A percentile compares a stretch with the other conserved stretches of the same genome.
Evolutionary conservation across 2,797 vertebrate species (phyloP).

Genomic region (Acanthurus tractus): DNA sequence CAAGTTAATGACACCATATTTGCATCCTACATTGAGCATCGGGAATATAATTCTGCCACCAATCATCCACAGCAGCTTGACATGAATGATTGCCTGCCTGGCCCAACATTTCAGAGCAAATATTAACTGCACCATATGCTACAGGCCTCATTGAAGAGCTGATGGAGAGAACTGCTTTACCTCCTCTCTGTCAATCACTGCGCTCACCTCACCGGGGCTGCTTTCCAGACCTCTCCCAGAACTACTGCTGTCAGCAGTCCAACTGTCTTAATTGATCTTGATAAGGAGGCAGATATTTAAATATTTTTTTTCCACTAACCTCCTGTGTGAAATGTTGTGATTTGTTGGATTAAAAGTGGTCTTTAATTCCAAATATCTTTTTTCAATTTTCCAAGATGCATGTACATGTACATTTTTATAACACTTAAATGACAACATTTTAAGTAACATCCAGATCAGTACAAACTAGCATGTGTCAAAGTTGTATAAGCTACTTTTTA

Average conservation of each 20-base stretch:
- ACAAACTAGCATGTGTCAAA: background rate
- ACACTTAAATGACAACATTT: background rate
- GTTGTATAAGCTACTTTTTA: too few relatives aligned
- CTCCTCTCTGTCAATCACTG: conserved; percentile 1
- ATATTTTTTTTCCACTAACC: conserved; percentile 16
- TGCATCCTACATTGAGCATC: background rate
- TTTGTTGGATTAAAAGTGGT: background rate
- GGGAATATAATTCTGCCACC: background rate
- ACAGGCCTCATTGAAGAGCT: conserved; percentile 7
- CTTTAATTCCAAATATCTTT: background rate
- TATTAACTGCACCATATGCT: background rate
- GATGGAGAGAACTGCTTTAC: background rate
- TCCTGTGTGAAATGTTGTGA: background rate
- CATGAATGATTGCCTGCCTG: background rate
- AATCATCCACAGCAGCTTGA: background rate
- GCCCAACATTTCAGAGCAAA: background rate
- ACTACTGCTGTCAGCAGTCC: conserved; percentile 8
- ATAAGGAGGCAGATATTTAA: conserved; percentile 2
- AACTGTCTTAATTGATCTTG: conserved; percentile 22
- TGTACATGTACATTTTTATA: background rate
- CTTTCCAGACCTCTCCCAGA: background rate
- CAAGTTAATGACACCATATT: background rate
- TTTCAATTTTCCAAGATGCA: background rate
- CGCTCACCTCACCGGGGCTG: background rate
- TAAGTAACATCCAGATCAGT: background rate